Evolutionary conservation across 2,888 invertebrate species (phyloP).

Genomic region (Chydorus sphaericus): DNA sequence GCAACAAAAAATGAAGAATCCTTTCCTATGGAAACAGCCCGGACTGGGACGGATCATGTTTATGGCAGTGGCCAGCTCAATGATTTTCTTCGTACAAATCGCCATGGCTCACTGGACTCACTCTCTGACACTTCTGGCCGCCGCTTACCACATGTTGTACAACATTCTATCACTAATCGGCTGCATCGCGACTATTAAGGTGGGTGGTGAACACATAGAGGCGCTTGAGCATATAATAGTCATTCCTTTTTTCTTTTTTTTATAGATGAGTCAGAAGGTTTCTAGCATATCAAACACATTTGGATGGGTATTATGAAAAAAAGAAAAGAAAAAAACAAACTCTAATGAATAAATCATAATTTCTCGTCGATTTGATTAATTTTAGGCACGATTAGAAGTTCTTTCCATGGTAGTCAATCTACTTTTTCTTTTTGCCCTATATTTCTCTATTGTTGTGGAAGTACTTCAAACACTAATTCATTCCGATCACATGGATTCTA

Average conservation of each 20-base stretch:
- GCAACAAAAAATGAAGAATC: neutral
- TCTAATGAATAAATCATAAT: neutral
- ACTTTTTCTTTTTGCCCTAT: constrained; percentile 60
- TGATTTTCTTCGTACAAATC: constrained; percentile 67
- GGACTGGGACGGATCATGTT: constrained; percentile 53
- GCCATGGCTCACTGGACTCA: constrained; percentile 78
- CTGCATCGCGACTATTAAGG: constrained; percentile 64
- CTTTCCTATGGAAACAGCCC: neutral
- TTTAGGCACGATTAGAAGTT: constrained; percentile 61
- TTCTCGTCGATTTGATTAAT: neutral
- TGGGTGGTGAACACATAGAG: too few species aligned
- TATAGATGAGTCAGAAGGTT: constrained; percentile 40
- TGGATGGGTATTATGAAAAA: constrained; percentile 48
- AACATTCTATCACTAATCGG: constrained; percentile 74
- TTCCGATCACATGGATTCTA: constrained; percentile 40
- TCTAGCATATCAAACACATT: constrained; percentile 66
- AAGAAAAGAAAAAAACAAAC: too few species aligned
- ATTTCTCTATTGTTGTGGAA: constrained; percentile 65
- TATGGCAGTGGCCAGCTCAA: constrained; percentile 52
- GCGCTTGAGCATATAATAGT: too few species aligned
- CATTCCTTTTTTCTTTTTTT: constrained; percentile 2
- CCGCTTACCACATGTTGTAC: constrained; percentile 88
- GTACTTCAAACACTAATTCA: constrained; percentile 35
- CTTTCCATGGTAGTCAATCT: constrained; percentile 52
- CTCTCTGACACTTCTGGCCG: constrained; percentile 76